Conservation (phyloP, 1,140 invertebrate genomes). For the Melitaea cinxia region DNA sequence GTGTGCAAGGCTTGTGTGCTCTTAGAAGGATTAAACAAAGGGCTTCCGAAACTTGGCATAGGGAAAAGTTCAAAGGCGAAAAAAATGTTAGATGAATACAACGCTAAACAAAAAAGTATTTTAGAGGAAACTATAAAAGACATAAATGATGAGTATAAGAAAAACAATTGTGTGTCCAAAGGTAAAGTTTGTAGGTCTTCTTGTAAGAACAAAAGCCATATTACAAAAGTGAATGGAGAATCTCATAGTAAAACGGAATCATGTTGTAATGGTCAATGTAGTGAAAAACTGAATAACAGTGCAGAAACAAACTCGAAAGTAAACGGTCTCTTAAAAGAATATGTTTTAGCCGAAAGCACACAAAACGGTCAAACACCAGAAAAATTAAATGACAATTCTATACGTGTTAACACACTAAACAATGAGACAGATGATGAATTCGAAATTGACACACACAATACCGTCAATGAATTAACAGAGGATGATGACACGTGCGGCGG, state of each 20-base stretch:
- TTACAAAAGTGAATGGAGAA: conserved; percentile 7
- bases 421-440: conserved; percentile 21
- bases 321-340: conserved; percentile 53
- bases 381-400: conserved; percentile 13
- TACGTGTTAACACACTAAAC: background rate
- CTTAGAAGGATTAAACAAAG: conserved; percentile 97
- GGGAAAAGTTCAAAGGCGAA: conserved; percentile 92
- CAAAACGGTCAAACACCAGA: conserved; percentile 1
- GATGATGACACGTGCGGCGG: conserved; percentile 61
- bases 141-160: conserved; percentile 46
- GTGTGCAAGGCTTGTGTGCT: conserved; percentile 98
- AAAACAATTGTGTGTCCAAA: conserved; percentile 46
- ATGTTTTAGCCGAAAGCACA: conserved; percentile 38
- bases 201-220: conserved; percentile 25
- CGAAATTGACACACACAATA: conserved; percentile 36
- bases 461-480: conserved; percentile 37
- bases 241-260: conserved; percentile 23
- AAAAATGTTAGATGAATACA: conserved; percentile 82
- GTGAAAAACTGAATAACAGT: conserved; percentile 27
- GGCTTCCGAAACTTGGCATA: conserved; percentile 92
- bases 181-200: conserved; percentile 42
- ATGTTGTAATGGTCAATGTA: conserved; percentile 55
- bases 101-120: conserved; percentile 39
- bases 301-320: conserved; percentile 47
- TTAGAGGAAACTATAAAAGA: conserved; percentile 49